Evolutionary conservation across 1,140 invertebrate species (phyloP), one percentile per base, ranked within the genome.

Genomic region (Cylas formicarius): DNA sequence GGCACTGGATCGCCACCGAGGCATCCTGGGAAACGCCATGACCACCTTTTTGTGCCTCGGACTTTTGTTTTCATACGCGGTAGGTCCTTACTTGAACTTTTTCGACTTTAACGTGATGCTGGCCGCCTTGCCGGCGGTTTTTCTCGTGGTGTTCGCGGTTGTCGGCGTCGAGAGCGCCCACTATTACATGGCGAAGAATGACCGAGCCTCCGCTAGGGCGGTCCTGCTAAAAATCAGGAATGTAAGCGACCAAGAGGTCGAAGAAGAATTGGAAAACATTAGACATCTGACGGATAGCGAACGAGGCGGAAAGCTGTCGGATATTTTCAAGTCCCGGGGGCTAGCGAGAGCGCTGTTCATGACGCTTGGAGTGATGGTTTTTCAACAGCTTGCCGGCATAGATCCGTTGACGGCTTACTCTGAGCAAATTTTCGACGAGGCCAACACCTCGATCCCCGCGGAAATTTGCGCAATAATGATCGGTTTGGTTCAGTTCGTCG

Each of bases 341-440:
- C 73, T 80, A 55, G 68, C 73, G 7, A 81, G 76, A 52, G 80
- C 78, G 0, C 61, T 91, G 37, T 67, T 81, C 26, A 77, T 85
- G 29, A 80, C 78, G 0, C 74, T 81, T 39, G 72, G 76, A 1
- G 65, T 90, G 23, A 79, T 83, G 34, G 62, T 74, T 37, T 81
- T 82, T 63, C 84, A 85, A 55, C 83, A 86, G 62, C 66, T 88
- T 7, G 81, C 78, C 1, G 86, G 86, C 16, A 84, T 85, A 54
- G 88, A 87, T 62, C 81, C 82, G 3, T 79, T 90, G 2, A 72
- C 88, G 18, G 87, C 89, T 62, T 88, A 86, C 62, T 77, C 84
- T 46, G 74, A 80, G 23, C 69, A 66, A 1, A 89, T 84, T 56
- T 89, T 84, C 53, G 50, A 64, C 1, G 69, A 69, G 3, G 73